Percentiles rank a stretch among this genome's conserved stretches.
These are phyloP conservation scores for Brenthis ino DNA, from an alignment of 2,888 invertebrate genomes.

Conservation along the genomic window DNA sequence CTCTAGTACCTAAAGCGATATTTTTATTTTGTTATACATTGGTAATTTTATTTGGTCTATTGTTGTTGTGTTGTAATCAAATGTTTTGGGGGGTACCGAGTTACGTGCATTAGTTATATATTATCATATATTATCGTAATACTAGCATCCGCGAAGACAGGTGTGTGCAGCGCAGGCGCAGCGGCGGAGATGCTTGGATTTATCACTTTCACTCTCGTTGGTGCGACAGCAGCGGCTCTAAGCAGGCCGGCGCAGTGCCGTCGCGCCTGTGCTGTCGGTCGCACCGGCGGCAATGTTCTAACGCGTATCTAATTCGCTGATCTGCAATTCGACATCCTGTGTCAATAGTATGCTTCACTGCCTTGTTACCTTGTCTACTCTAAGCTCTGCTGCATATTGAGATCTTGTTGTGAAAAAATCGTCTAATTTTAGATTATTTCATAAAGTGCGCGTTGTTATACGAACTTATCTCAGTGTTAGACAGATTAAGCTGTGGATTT, in stretches of 20 bases:
- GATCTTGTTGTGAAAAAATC: constrained; percentile 62
- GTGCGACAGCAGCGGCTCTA: constrained; percentile 56
- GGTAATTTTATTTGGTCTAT: no score
- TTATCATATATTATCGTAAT: constrained; percentile 32
- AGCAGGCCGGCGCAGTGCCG: constrained; percentile 63
- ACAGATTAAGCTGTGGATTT: constrained; percentile 34
- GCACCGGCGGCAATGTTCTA: constrained; percentile 57
- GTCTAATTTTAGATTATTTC: constrained; percentile 59
- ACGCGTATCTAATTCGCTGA: constrained; percentile 52
- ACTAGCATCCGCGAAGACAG: constrained; percentile 54
- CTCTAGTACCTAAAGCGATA: no score
- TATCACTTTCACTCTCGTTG: constrained; percentile 78
- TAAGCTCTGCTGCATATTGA: constrained; percentile 64
- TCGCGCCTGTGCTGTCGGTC: constrained; percentile 67
- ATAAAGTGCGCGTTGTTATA: constrained; percentile 47
- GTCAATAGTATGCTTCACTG: constrained; percentile 64
- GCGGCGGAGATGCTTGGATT: constrained; percentile 60
- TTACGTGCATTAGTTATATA: constrained; percentile 33
- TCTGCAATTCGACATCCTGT: constrained; percentile 50
- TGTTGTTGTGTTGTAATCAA: background rate
- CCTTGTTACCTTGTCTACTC: constrained; percentile 58
- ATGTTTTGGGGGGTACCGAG: constrained; percentile 32
- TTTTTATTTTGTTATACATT: no score
- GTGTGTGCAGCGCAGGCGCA: constrained; percentile 56
- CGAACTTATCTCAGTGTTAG: constrained; percentile 32